Percentiles rank a stretch among this genome's conserved stretches.
Conservation (phyloP, 2,113 vertebrate genomes). For the Colinus virginianus region DNA sequence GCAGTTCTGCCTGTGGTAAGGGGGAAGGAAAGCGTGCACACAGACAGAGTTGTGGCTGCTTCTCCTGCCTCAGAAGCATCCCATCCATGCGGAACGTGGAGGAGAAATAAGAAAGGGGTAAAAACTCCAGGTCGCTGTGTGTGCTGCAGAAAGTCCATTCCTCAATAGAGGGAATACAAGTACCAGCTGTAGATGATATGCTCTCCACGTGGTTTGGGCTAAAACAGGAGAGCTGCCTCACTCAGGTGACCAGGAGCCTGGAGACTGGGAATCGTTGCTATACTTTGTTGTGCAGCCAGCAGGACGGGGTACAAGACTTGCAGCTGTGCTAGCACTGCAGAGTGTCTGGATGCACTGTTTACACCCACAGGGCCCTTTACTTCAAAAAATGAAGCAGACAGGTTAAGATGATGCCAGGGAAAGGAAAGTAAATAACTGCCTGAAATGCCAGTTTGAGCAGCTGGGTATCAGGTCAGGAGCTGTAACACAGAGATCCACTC, state of each 20-base stretch:
- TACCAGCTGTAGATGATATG: neutral
- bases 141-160: neutral
- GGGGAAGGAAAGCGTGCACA: neutral
- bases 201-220: neutral
- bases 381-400: neutral
- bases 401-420: neutral
- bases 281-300: neutral
- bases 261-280: neutral
- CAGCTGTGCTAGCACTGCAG: neutral
- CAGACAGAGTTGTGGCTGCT: neutral
- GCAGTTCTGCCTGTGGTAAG: neutral
- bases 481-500: neutral
- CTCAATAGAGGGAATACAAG: neutral
- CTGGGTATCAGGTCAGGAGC: conserved; percentile 32
- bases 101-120: neutral
- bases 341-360: neutral
- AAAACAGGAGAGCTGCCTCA: neutral
- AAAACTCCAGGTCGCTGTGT: neutral
- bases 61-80: neutral
- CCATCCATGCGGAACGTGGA: neutral
- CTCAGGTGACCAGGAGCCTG: neutral
- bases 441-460: conserved; percentile 31
- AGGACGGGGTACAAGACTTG: neutral
- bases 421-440: conserved; percentile 6
- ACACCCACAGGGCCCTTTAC: neutral